A percentile compares a stretch with the other conserved stretches of the same genome.
Evolutionary conservation across 2,113 vertebrate genomes (phyloP).

Genomic region (Calidris pygmaea): DNA sequence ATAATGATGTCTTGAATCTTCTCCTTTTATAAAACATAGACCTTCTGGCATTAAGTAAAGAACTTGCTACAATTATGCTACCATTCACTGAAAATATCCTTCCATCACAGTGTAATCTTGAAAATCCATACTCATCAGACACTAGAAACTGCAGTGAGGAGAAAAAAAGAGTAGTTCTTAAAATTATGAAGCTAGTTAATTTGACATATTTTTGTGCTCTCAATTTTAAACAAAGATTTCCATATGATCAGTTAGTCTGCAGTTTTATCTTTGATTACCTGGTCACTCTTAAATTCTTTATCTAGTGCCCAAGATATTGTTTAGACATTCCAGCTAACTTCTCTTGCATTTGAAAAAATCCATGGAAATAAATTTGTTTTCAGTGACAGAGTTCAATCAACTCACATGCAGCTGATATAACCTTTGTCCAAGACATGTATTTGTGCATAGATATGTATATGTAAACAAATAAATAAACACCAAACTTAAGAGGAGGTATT

Average conservation of each 20-base stretch:
- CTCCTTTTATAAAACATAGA: background rate
- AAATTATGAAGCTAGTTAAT: background rate
- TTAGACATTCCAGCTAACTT: fast-evolving
- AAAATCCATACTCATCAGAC: background rate
- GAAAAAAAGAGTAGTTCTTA: background rate
- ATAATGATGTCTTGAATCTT: background rate
- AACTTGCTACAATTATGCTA: background rate
- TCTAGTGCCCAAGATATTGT: background rate
- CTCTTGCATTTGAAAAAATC: background rate
- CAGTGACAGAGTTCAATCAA: background rate
- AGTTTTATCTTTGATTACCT: background rate
- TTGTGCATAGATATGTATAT: background rate
- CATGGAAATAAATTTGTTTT: background rate
- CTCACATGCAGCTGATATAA: background rate
- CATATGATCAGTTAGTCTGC: fast-evolving
- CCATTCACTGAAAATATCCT: background rate
- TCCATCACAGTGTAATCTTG: background rate
- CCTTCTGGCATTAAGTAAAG: background rate
- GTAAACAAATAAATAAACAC: background rate
- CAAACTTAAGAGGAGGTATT: background rate
- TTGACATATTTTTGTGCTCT: background rate
- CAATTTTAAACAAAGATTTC: background rate
- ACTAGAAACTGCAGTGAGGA: background rate
- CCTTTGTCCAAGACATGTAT: background rate
- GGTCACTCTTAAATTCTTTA: background rate